A percentile compares a stretch with the other conserved stretches of the same genome.
These are phyloP conservation scores for Zosterops pallidus DNA, from an alignment of 2,113 vertebrate genomes.

Conservation along the genomic window DNA sequence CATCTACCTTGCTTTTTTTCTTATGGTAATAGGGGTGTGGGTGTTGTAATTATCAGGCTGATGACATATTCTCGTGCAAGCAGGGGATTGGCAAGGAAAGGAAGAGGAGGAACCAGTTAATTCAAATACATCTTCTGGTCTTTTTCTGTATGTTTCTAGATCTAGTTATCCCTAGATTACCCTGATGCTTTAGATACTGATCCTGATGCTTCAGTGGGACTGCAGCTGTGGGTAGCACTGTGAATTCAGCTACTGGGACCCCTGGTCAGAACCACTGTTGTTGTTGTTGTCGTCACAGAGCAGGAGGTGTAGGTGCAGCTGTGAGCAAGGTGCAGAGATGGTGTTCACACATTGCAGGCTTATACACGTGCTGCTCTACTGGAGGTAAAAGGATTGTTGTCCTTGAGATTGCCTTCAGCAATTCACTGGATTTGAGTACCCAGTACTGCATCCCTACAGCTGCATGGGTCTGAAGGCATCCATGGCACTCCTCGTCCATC, in stretches of 20 bases:
- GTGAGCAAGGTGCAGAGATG: neutral
- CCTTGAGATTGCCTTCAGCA: neutral
- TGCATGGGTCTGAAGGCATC: neutral
- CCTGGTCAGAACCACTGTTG: accelerated
- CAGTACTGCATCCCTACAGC: neutral
- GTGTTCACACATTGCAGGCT: neutral
- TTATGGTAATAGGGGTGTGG: neutral
- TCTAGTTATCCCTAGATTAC: neutral
- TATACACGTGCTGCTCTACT: accelerated
- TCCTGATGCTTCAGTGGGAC: neutral
- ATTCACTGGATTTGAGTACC: neutral
- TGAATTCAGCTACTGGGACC: neutral
- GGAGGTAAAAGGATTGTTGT: neutral
- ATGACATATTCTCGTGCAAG: neutral
- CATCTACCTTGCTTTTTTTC: neutral
- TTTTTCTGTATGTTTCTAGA: neutral
- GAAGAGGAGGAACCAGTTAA: neutral
- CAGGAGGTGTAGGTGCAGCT: neutral
- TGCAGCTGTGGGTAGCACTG: neutral
- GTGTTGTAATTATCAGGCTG: conserved; percentile 1
- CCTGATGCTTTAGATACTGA: neutral
- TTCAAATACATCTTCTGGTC: neutral
- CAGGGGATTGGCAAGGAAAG: conserved; percentile 1
- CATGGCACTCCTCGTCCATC: neutral
- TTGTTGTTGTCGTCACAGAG: neutral